Base-by-base conservation (phyloP, 2,888 invertebrate genomes). In the Sminthurides aquaticus region DNA sequence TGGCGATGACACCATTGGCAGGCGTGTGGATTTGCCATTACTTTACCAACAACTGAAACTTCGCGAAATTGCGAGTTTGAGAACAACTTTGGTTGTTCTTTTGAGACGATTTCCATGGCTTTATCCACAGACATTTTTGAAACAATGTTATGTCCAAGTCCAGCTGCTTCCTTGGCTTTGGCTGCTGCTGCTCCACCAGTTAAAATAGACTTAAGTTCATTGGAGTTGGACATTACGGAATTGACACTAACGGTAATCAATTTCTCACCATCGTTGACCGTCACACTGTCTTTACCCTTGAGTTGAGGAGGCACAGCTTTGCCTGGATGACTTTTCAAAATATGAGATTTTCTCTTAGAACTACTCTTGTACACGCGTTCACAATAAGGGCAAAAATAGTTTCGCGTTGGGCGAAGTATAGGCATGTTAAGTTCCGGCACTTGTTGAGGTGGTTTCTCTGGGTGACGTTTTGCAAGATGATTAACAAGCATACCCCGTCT, bases 1-100 rank as follows among this genome's bases (percentile, higher is more conserved):
- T 93, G 91, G 71, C 90, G 89, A 77, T 90, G 89, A 77, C 93
- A 94, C 83, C 86, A 88, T 64, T 83, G 83, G 77, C 90, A 90
- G 55, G 84, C 82, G 75, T 88, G 87, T 0, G 88, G 87, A 71
- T 83, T 82, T 0, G 86, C 85, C 3, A 86, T 86, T 18, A 88
- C 82, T 75, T 86, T 87, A 20, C 88, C 88, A n/a, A 87, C 86
- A 1, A 73, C 68, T 3, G 67, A 60, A 2, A 63, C 63, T 34
- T 63, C 63, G 18, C 57, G 24, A 20, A 34, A 62, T 22, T 25
- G 57, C 34, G 56, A 26, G 8, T 8, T 22, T n/a, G 25, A 20
- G 20, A 52, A 8, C 5, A 20, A 20, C 20, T 52, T 52, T 5
- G 20, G 52, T 20, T 52, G 52, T 8, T 52, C 52, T 5, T 20